Evolutionary conservation across 2,113 vertebrate species (phyloP).

Genomic region (Phrynocephalus versicolor): DNA sequence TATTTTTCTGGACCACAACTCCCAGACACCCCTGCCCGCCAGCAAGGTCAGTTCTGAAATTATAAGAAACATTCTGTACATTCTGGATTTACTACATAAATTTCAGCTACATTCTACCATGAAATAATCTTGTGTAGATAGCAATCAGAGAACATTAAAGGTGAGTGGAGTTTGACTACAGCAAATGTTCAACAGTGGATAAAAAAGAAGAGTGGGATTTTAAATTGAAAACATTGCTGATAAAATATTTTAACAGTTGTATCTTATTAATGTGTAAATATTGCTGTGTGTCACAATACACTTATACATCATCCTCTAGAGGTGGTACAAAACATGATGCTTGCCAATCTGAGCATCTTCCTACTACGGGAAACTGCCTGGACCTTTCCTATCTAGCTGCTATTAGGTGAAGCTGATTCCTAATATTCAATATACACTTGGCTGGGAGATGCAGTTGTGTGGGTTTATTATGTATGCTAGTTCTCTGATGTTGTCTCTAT

Average conservation of each 20-base stretch:
- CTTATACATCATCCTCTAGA: too few species aligned
- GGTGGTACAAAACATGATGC: too few species aligned
- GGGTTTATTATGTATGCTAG: too few species aligned
- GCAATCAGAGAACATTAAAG: slow-evolving; percentile 49
- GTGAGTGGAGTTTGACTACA: slow-evolving; percentile 9
- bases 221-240: not conserved
- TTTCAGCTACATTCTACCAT: too few species aligned
- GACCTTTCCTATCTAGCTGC: not conserved
- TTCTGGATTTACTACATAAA: too few species aligned
- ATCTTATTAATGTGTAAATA: not conserved
- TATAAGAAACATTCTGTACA: too few species aligned
- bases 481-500: too few species aligned
- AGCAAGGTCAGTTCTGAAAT: too few species aligned
- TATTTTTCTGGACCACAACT: not conserved
- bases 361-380: not conserved
- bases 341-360: not conserved
- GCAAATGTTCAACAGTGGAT: not conserved
- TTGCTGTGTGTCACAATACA: not conserved
- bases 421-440: not conserved
- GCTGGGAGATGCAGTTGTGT: not conserved
- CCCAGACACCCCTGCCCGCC: not conserved
- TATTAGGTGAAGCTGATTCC: not conserved
- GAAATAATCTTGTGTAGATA: too few species aligned
- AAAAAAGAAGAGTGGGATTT: not conserved
- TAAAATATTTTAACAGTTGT: not conserved